A percentile compares a stretch with the other conserved stretches of the same genome.
Evolutionary conservation across 92 coral and sea anemone species (phyloP).

Genomic region (Porites evermanni): DNA sequence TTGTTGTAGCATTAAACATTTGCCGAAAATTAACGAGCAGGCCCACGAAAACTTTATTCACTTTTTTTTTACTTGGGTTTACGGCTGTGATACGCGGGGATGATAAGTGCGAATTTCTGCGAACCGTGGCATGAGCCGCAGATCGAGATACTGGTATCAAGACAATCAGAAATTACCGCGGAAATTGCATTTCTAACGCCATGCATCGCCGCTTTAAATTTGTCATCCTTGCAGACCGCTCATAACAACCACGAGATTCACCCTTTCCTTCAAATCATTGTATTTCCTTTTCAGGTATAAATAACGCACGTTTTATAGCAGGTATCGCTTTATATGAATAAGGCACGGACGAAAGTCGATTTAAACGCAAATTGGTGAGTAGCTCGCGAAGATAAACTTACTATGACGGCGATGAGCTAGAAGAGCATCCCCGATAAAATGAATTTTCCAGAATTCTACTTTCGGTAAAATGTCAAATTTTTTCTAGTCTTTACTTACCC

Average conservation of each 20-base stretch:
- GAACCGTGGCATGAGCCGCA: slow-evolving; percentile 6
- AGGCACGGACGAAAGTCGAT: not conserved
- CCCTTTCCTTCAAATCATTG: not conserved
- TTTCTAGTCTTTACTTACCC: slow-evolving; percentile 25
- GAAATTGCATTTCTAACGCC: not conserved
- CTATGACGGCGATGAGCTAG: not conserved
- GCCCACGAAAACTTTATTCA: not conserved
- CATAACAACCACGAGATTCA: not conserved
- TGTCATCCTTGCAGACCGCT: too few species aligned
- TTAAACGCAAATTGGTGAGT: not conserved
- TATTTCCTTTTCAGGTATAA: not conserved
- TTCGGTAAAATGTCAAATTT: slow-evolving; percentile 1
- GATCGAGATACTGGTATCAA: not conserved
- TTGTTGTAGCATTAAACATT: not conserved
- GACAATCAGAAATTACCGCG: not conserved
- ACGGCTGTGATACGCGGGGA: not conserved
- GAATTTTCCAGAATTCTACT: not conserved
- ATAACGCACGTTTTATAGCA: not conserved
- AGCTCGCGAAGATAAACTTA: slow-evolving; percentile 1
- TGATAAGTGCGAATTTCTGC: slow-evolving; percentile 24
- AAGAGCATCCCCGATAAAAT: not conserved
- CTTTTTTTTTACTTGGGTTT: not conserved
- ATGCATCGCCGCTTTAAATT: not conserved
- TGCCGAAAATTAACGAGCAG: not conserved
- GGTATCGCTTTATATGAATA: not conserved